Evolutionary conservation across 2,797 vertebrate species (phyloP), one percentile per base, ranked within the genome.

Genomic region (Halcyon badia): DNA sequence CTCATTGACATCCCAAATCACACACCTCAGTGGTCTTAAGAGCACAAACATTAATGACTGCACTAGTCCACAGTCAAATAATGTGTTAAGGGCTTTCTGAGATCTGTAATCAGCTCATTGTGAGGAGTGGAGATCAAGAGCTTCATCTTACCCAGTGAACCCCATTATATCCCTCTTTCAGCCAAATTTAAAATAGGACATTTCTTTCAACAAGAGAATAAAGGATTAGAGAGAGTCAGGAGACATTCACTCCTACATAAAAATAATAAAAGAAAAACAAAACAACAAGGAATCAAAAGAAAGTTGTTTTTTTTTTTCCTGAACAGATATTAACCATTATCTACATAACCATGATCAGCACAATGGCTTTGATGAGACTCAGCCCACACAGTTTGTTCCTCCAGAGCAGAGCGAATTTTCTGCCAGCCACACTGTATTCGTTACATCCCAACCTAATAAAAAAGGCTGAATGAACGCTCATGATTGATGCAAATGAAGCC

Each of bases 341-440:
- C 80, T 79, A 39, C 56, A 66, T 58, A 90, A 84, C 83, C 44
- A 84, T 62, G 62, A 92, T 92, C 70, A 94, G 62, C 70, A 96
- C 92, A 96, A 96, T 95, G 83, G 86, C 70, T 94, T 87, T 97
- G 94, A 97, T 96, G 96, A 97, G 95, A 79, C 90, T 88, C 92
- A 89, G 73, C 92, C 88, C 73, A 93, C 87, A 86, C 51, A 84
- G 80, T 78, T 93, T 95, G 62, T 37, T 96, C 62, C 69, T 84
- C 80, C 58, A 88, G 83, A 92, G 72, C 21, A 94, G 52, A 87
- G n/a, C 1, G 17, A 86, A 62, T 90, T 94, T 89, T 90, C 80
- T 96, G 94, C 90, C 92, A 94, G 62, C 30, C 39, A 4, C 76
- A 86, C 77, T 84, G 30, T 81, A 82, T 95, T 96, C 0, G 1